These are phyloP conservation scores for Antidorcas marsupialis DNA, from an alignment of 2,113 vertebrate species.

Conservation along the genomic window DNA sequence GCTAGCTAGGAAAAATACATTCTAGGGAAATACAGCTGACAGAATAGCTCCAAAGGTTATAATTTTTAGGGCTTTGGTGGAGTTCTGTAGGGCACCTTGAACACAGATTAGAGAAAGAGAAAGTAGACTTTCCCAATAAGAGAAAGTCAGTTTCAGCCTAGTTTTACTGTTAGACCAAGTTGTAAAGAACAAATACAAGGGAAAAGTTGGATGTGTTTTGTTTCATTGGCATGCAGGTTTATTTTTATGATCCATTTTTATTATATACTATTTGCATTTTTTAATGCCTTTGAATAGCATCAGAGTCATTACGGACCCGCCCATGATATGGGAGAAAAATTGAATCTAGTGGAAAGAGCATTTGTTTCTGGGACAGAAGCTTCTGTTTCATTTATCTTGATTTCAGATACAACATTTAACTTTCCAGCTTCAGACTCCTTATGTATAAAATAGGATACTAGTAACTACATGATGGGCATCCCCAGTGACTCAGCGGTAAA, in stretches of 20 bases:
- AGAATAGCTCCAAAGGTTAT: neutral
- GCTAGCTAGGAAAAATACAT: neutral
- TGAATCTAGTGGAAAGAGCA: neutral
- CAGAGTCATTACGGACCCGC: neutral
- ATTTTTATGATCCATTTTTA: neutral
- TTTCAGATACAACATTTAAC: neutral
- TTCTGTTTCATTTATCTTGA: neutral
- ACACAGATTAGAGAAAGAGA: neutral
- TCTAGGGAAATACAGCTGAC: neutral
- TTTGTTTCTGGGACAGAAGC: neutral
- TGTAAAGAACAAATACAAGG: neutral
- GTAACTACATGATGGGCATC: neutral
- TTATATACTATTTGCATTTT: neutral
- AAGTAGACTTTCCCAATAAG: neutral
- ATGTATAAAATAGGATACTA: neutral
- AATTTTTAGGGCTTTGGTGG: slow-evolving; percentile 8
- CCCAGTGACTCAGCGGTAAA: neutral
- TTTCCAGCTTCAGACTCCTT: neutral
- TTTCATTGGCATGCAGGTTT: neutral
- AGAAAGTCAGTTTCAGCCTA: neutral
- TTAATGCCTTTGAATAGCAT: neutral
- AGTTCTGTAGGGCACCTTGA: neutral
- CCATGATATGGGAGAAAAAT: too few relatives aligned
- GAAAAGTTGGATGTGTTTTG: neutral
- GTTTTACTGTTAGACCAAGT: neutral